These are phyloP conservation scores for Mycteria americana DNA, from an alignment of 2,797 vertebrate species.

Conservation along the genomic window DNA sequence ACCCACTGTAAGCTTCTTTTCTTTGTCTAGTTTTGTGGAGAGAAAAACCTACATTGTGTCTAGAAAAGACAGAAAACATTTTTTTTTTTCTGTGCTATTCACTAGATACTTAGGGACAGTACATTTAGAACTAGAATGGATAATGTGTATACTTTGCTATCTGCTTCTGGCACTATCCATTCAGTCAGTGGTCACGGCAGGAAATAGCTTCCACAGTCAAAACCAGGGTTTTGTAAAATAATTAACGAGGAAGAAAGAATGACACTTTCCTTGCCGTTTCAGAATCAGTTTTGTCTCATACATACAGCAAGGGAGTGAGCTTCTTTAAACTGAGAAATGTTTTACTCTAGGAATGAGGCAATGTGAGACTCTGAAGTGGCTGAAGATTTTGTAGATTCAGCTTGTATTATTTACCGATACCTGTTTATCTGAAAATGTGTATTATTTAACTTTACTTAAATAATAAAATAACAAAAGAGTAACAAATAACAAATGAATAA, in stretches of 20 bases:
- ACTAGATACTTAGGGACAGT: neutral
- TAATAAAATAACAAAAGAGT: neutral
- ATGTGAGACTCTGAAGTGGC: neutral
- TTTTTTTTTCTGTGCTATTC: neutral
- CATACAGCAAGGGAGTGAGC: neutral
- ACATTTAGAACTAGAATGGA: neutral
- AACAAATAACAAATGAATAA: neutral
- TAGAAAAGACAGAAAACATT: neutral
- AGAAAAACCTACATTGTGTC: neutral
- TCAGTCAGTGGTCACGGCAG: neutral
- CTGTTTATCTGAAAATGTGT: neutral
- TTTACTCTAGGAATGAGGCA: neutral
- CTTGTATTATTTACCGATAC: neutral
- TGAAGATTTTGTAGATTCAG: neutral
- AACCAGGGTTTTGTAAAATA: neutral
- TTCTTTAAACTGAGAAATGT: neutral
- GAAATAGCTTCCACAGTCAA: neutral
- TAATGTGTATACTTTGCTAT: neutral
- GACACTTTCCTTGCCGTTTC: neutral
- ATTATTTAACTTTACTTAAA: neutral
- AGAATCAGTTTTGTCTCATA: neutral
- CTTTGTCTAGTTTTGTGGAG: neutral
- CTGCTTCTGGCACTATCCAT: neutral
- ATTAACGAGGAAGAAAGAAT: neutral
- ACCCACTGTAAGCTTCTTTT: conserved; percentile 3